Conservation (phyloP, 2,888 invertebrate genomes). For the Tryphoninae sp. region DNA sequence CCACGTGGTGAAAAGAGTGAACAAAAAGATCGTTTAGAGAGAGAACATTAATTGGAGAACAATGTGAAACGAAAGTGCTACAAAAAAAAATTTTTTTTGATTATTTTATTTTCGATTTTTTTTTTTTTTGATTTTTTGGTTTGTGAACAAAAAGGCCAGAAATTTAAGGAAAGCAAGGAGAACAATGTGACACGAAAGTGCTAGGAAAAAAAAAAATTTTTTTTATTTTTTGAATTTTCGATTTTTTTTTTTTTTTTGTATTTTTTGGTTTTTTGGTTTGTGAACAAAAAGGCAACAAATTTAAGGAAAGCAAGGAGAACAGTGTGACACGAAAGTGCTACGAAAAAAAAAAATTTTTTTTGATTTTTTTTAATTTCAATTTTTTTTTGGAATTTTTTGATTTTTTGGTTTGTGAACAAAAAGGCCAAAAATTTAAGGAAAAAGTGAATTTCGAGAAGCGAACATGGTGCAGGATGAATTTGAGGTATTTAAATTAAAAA, state of each 20-base stretch:
- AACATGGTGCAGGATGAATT: constrained; percentile 56
- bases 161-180: background rate
- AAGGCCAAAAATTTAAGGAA: background rate
- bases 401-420: background rate
- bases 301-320: no score
- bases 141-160: background rate
- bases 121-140: background rate
- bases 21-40: constrained; percentile 35
- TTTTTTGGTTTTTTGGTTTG: background rate
- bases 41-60: constrained; percentile 21
- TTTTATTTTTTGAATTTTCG: constrained; percentile 26
- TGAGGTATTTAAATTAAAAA: constrained; percentile 41
- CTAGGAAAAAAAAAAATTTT: background rate
- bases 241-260: background rate
- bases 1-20: constrained; percentile 5
- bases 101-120: constrained; percentile 2
- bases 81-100: constrained; percentile 6
- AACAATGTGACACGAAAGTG: background rate
- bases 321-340: background rate
- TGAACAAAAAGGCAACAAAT: background rate
- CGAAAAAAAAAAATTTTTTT: constrained; percentile 2
- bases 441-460: background rate
- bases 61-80: constrained; percentile 3
- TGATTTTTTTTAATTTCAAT: constrained; percentile 29
- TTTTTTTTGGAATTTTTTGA: background rate